A percentile compares a stretch with the other conserved stretches of the same genome.
Evolutionary conservation across 1,140 invertebrate genomes (phyloP).

Genomic region (Phocides pigmalion): DNA sequence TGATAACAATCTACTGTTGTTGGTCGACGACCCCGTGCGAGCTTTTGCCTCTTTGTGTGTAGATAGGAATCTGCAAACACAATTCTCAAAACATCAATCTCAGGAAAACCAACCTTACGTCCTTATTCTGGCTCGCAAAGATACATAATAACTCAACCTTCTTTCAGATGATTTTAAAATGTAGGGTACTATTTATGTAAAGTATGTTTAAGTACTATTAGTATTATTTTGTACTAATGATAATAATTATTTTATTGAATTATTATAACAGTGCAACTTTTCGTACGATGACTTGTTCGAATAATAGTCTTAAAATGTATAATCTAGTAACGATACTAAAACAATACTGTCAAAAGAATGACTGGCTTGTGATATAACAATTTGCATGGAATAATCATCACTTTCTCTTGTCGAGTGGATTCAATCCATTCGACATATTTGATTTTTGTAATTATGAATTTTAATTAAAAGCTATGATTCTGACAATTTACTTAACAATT

Average conservation of each 20-base stretch:
- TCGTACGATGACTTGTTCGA: too few relatives aligned
- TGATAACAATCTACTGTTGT: conserved; percentile 56
- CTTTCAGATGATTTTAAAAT: conserved; percentile 1
- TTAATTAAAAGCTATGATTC: neutral
- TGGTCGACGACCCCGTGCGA: conserved; percentile 61
- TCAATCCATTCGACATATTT: conserved; percentile 21
- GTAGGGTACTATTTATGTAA: neutral
- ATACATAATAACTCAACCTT: neutral
- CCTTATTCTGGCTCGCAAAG: neutral
- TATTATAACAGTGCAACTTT: neutral
- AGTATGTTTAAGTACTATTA: neutral
- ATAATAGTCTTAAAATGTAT: neutral
- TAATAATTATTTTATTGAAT: neutral
- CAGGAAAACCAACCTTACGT: conserved; percentile 18
- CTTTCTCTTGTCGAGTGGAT: conserved; percentile 41
- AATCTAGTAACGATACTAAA: neutral
- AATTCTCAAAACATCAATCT: conserved; percentile 27
- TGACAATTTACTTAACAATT: too few relatives aligned
- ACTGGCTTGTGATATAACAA: conserved; percentile 44
- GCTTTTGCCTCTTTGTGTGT: conserved; percentile 47
- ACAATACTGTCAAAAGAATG: conserved; percentile 11
- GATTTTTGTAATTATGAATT: neutral
- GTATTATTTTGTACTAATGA: too few relatives aligned
- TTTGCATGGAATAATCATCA: conserved; percentile 49
- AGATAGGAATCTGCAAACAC: conserved; percentile 38